phyloP scores from a whole-genome alignment of 2,113 vertebrate species.

The Chinchilla lanigera region DNA sequence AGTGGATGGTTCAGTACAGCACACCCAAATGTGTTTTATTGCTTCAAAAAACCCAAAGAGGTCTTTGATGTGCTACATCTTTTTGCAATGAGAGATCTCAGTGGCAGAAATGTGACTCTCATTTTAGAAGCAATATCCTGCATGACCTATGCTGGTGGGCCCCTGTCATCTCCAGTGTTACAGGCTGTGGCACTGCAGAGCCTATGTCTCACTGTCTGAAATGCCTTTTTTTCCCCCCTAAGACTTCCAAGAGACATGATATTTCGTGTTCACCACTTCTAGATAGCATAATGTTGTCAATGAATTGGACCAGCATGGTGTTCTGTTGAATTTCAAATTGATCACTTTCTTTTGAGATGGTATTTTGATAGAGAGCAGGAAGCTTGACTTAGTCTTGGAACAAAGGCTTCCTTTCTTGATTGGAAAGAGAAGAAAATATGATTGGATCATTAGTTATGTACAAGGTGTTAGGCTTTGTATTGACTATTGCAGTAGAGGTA shows the following conservation, averaged over 20 bases:
- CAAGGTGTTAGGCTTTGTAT: background rate
- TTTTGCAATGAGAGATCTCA: background rate
- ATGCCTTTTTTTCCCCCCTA: background rate
- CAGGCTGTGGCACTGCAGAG: background rate
- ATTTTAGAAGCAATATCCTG: background rate
- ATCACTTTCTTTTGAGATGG: background rate
- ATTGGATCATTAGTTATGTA: background rate
- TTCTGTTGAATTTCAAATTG: background rate
- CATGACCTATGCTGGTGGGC: background rate
- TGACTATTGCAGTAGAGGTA: background rate
- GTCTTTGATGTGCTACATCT: background rate
- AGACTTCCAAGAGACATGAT: background rate
- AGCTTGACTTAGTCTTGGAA: background rate
- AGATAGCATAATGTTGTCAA: background rate
- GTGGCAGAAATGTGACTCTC: background rate
- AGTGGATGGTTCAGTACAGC: background rate
- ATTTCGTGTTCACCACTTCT: background rate
- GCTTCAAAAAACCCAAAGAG: background rate
- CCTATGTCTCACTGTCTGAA: background rate
- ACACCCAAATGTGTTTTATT: background rate
- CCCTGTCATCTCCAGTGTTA: background rate
- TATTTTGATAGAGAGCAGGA: background rate
- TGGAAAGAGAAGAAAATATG: background rate
- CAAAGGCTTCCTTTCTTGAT: background rate
- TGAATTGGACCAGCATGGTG: background rate